A percentile compares a stretch with the other conserved stretches of the same genome.
These are phyloP conservation scores for Notoglanidium macrostoma DNA, from an alignment of 2,797 vertebrate genomes.

Conservation along the genomic window DNA sequence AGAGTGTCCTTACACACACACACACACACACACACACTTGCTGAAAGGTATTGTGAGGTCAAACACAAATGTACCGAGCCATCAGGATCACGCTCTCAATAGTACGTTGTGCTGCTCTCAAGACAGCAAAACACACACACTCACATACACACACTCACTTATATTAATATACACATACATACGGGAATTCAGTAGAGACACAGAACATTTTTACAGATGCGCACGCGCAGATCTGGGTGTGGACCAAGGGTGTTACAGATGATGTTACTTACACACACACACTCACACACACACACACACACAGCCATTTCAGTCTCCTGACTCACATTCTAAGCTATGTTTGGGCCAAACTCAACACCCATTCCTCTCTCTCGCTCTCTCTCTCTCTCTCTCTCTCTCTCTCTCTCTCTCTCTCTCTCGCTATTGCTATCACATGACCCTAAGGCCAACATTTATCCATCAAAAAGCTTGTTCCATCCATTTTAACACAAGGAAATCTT, in stretches of 20 bases:
- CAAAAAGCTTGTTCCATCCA: not conserved
- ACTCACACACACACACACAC: conserved; percentile 27
- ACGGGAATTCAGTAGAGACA: not conserved
- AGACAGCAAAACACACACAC: conserved; percentile 63
- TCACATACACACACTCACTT: conserved; percentile 4
- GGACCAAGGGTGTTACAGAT: conserved; percentile 53
- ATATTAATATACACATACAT: not conserved
- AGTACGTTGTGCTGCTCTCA: conserved; percentile 98
- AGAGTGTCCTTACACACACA: not conserved
- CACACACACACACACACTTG: conserved; percentile 50
- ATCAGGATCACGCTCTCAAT: conserved; percentile 84
- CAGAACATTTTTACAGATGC: conserved; percentile 3
- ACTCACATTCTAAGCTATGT: conserved; percentile 54
- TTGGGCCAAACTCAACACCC: conserved; percentile 53
- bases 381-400: not conserved
- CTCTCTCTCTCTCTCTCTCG: conserved; percentile 5
- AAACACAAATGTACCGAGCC: conserved; percentile 97
- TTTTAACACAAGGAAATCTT: not conserved
- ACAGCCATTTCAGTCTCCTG: conserved; percentile 48
- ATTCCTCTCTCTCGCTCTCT: conserved; percentile 27
- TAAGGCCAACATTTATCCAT: conserved; percentile 43
- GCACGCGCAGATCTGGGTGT: conserved; percentile 48
- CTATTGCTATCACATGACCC: conserved; percentile 18
- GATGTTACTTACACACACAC: conserved; percentile 36
- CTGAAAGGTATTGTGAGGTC: conserved; percentile 86